phyloP scores from a whole-genome alignment of 2,888 invertebrate genomes.

The Protodeltote pygarga region DNA sequence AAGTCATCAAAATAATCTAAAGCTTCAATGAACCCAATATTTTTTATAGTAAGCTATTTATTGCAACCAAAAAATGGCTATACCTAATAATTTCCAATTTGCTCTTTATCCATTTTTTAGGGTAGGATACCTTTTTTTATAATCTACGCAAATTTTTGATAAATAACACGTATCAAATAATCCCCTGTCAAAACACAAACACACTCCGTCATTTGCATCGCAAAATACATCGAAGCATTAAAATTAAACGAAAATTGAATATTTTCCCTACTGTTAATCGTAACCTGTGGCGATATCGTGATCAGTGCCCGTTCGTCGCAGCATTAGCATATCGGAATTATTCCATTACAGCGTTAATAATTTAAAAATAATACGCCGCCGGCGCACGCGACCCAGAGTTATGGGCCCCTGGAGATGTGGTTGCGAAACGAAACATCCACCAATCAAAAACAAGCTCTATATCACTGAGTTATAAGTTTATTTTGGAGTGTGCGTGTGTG shows the following conservation, averaged over 20 bases:
- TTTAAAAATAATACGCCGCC: conserved; percentile 81
- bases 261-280: conserved; percentile 48
- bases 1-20: too few relatives aligned
- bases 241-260: conserved; percentile 35
- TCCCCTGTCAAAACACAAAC: conserved; percentile 32
- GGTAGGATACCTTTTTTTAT: too few relatives aligned
- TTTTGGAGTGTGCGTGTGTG: conserved; percentile 18
- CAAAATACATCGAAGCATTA: conserved; percentile 29
- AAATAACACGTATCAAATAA: conserved; percentile 37
- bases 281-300: conserved; percentile 69
- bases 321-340: conserved; percentile 83
- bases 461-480: conserved; percentile 25
- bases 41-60: too few relatives aligned
- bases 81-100: too few relatives aligned
- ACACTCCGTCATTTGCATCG: conserved; percentile 41
- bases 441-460: conserved; percentile 46
- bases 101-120: too few relatives aligned
- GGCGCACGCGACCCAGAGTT: conserved; percentile 79
- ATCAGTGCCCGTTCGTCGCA: conserved; percentile 70
- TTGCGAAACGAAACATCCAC: conserved; percentile 45
- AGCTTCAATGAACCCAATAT: too few relatives aligned
- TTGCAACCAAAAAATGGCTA: too few relatives aligned
- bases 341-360: conserved; percentile 84
- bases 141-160: conserved; percentile 31
- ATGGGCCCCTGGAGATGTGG: conserved; percentile 76